Conservation (phyloP, 2,797 vertebrate genomes). For the Chromobotia macracanthus region DNA sequence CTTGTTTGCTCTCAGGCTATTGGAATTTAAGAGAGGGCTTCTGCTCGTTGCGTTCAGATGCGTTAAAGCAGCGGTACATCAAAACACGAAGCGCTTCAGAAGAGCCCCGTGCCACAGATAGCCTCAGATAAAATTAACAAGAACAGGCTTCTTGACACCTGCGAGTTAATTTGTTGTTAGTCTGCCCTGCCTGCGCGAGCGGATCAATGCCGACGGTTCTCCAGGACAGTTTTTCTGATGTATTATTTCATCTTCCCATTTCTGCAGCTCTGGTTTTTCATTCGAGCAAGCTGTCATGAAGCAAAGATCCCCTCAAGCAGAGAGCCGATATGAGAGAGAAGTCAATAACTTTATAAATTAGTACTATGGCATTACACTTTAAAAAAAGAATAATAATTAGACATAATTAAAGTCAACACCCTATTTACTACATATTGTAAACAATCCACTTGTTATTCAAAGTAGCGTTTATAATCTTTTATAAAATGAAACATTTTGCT, state of each 20-base stretch:
- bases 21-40: slow-evolving; percentile 43
- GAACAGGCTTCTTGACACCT: slow-evolving; percentile 55
- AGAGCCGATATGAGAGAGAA: slow-evolving; percentile 27
- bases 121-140: slow-evolving; percentile 45
- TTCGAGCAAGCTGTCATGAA: slow-evolving; percentile 52
- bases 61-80: slow-evolving; percentile 40
- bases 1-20: slow-evolving; percentile 42
- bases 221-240: slow-evolving; percentile 51
- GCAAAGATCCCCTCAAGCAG: slow-evolving; percentile 50
- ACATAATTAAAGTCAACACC: neutral
- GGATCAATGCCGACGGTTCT: slow-evolving; percentile 62
- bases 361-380: slow-evolving; percentile 19
- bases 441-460: neutral
- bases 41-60: slow-evolving; percentile 46
- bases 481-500: neutral
- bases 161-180: slow-evolving; percentile 60
- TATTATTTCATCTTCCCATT: slow-evolving; percentile 60
- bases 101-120: slow-evolving; percentile 35
- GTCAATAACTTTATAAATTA: slow-evolving; percentile 52
- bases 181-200: slow-evolving; percentile 43
- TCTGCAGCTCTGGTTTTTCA: slow-evolving; percentile 48
- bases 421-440: neutral
- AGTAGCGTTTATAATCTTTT: neutral
- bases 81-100: slow-evolving; percentile 39
- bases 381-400: slow-evolving; percentile 33